Percentiles rank a stretch among this genome's conserved stretches.
phyloP scores from a whole-genome alignment of 2,888 invertebrate genomes.

The Acleris literana region DNA sequence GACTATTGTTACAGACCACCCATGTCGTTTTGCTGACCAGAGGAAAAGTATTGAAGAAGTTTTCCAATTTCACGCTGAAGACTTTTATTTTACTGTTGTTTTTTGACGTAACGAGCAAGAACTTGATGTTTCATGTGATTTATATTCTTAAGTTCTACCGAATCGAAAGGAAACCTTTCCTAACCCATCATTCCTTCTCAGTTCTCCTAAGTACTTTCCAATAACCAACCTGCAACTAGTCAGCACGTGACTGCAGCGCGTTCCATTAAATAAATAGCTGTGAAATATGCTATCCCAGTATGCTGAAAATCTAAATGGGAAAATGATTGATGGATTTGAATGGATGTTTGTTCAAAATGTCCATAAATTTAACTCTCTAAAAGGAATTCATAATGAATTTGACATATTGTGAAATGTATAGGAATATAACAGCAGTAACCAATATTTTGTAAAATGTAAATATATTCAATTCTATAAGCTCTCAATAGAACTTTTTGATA shows the following conservation, averaged over 20 bases:
- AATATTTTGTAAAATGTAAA: too few relatives aligned
- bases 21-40: neutral
- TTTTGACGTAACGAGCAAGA: neutral
- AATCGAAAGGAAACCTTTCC: too few relatives aligned
- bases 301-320: neutral
- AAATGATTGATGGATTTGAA: neutral
- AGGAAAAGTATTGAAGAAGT: neutral
- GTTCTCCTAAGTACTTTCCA: neutral
- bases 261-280: neutral
- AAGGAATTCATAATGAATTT: too few relatives aligned
- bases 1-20: conserved; percentile 15
- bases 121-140: neutral
- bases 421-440: too few relatives aligned
- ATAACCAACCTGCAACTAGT: neutral
- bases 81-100: too few relatives aligned
- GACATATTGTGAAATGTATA: too few relatives aligned
- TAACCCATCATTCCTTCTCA: neutral
- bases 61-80: too few relatives aligned
- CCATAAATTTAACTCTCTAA: too few relatives aligned
- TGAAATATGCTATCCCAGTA: conserved; percentile 9
- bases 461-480: too few relatives aligned
- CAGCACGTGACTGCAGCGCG: conserved; percentile 1
- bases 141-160: neutral
- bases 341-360: too few relatives aligned
- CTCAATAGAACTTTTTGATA: too few relatives aligned